Evolutionary conservation across 2,113 vertebrate genomes (phyloP).

Genomic region (Thomomys bottae): DNA sequence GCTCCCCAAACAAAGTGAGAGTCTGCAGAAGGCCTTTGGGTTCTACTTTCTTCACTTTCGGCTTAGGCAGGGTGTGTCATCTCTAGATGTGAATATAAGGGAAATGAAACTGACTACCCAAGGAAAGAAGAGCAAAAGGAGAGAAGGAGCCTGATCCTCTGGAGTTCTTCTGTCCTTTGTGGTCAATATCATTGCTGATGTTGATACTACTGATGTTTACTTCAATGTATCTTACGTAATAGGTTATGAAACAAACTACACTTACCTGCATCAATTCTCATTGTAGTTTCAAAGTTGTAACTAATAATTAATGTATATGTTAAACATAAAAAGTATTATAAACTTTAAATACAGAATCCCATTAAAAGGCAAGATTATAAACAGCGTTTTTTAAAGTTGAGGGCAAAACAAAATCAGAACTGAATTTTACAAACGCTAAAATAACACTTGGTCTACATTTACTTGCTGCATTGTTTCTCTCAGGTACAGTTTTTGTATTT

Average conservation of each 20-base stretch:
- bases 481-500: conserved; percentile 53
- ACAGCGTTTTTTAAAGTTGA: neutral
- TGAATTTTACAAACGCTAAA: conserved; percentile 29
- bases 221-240: neutral
- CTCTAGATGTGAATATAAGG: too few species aligned
- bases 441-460: conserved; percentile 49
- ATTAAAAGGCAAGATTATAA: neutral
- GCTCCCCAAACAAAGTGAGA: neutral
- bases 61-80: neutral
- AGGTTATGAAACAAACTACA: neutral
- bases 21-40: fast-evolving
- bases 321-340: neutral
- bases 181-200: neutral
- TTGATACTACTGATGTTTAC: neutral
- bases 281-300: neutral
- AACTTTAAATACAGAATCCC: neutral
- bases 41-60: neutral
- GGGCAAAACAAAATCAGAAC: conserved; percentile 32
- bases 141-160: neutral
- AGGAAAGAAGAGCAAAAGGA: neutral
- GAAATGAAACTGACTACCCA: neutral
- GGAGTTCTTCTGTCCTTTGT: neutral
- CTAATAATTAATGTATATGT: neutral
- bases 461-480: conserved; percentile 64
- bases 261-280: neutral